Evolutionary conservation across 2,888 invertebrate species (phyloP), one percentile per base, ranked within the genome.

Genomic region (Caenorhabditis wallacei): DNA sequence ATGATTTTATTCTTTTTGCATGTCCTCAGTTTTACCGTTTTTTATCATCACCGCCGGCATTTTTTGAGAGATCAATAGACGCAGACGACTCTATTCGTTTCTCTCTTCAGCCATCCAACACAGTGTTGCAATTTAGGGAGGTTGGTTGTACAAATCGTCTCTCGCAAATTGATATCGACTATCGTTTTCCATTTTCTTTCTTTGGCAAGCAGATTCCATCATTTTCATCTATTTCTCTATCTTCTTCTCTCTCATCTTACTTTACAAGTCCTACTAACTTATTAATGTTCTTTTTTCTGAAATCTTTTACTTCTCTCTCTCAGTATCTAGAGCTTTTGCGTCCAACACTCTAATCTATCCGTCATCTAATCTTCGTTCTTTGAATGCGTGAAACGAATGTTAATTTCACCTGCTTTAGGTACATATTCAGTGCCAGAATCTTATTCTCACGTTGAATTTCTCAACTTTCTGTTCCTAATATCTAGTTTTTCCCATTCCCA

Each of bases 141-240:
- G 68, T 37, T 46, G 54, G 64, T 74, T 78, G 78, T 78, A 78
- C 69, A 78, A 63, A 78, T 78, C 78, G 78, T 61, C 59, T 59
- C 59, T 56, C 66, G 35, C 63, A 78, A 76, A 78, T 78, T 78
- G 78, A 78, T 78, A 78, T 78, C 76, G 68, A 68, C 37, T 57
- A 68, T 22, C 53, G 26, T 30, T 57, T 56, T 43, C 74, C 10
- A 8, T 56, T 43, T 26, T 22, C 16, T 43, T 43, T 43, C 16
- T 43, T 43, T 43, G 61, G 61, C 61, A 51, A 37, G 24, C 37
- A 56, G 43, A 48, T 48, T 48, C 54, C 26, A n/a, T 51, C 13
- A 7, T 46, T 43, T 30, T 18, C 30, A 30, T 30, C 30, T 64
- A 43, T 46, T 8, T 46, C 18, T 59, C 48, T 57, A 3, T 30